phyloP scores from a whole-genome alignment of 2,797 vertebrate species.

The Tenualosa thibaudeaui region DNA sequence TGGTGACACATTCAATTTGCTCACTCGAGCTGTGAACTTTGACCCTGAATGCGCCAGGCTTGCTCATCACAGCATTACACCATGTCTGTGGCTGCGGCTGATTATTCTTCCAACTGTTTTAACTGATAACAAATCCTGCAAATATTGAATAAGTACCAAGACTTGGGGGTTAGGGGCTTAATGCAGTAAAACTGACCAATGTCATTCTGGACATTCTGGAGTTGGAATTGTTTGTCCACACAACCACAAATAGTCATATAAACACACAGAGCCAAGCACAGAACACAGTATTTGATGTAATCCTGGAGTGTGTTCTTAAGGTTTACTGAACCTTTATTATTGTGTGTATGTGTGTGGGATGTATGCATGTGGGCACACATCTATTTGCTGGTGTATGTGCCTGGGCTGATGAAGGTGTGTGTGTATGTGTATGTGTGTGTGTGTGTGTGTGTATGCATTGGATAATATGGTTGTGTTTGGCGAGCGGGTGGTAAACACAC shows the following conservation, averaged over 20 bases:
- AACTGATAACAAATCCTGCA: neutral
- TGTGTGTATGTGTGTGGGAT: neutral
- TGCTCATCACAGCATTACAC: neutral
- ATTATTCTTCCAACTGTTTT: neutral
- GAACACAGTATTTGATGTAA: neutral
- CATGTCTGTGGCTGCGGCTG: neutral
- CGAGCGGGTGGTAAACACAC: constrained; percentile 46
- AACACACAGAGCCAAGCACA: neutral
- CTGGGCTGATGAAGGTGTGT: neutral
- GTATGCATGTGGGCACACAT: neutral
- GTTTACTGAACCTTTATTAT: neutral
- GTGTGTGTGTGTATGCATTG: neutral
- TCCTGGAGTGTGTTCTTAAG: neutral
- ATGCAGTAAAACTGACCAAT: neutral
- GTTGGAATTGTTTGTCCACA: neutral
- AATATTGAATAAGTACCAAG: neutral
- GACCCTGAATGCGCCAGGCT: neutral
- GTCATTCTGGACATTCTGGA: neutral
- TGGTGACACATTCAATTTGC: constrained; percentile 55
- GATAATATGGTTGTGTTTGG: neutral
- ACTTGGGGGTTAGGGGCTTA: neutral
- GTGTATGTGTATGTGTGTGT: neutral
- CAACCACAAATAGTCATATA: constrained; percentile 22
- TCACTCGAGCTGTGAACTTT: constrained; percentile 46
- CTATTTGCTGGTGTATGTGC: constrained; percentile 8